phyloP scores from a whole-genome alignment of 2,113 vertebrate genomes.

The Turdus rufiventris region DNA sequence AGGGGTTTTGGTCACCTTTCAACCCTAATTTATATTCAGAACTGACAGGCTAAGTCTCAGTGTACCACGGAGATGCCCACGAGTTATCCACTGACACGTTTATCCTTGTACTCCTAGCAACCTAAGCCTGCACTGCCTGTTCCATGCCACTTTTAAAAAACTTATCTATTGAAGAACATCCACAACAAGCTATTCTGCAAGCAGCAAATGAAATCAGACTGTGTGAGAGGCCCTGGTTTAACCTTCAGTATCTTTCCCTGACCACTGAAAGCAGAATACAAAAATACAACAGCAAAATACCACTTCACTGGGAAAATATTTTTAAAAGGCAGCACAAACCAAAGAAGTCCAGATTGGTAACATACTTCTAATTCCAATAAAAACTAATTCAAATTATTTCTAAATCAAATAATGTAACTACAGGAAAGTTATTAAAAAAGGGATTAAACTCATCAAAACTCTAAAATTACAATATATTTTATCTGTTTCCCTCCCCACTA shows the following conservation, averaged over 20 bases:
- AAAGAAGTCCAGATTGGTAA: background rate
- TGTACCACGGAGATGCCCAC: accelerated
- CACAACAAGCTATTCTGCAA: background rate
- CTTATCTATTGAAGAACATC: background rate
- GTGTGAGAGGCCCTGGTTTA: background rate
- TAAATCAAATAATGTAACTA: background rate
- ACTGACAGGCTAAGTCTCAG: background rate
- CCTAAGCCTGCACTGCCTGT: background rate
- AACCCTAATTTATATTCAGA: background rate
- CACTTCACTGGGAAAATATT: background rate
- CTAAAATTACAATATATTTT: background rate
- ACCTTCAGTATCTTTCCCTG: background rate
- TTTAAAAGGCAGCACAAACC: background rate
- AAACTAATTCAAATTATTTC: background rate
- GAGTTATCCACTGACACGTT: background rate
- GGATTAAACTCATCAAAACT: background rate
- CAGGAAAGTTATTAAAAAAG: background rate
- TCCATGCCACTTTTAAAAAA: background rate
- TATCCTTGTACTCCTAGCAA: background rate
- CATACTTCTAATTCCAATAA: background rate
- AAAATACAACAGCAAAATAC: background rate
- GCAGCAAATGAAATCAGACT: background rate
- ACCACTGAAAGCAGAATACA: background rate
- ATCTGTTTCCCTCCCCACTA: background rate
- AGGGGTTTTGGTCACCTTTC: background rate